Evolutionary conservation across 2,113 vertebrate species (phyloP).

Genomic region (Macaca nemestrina): DNA sequence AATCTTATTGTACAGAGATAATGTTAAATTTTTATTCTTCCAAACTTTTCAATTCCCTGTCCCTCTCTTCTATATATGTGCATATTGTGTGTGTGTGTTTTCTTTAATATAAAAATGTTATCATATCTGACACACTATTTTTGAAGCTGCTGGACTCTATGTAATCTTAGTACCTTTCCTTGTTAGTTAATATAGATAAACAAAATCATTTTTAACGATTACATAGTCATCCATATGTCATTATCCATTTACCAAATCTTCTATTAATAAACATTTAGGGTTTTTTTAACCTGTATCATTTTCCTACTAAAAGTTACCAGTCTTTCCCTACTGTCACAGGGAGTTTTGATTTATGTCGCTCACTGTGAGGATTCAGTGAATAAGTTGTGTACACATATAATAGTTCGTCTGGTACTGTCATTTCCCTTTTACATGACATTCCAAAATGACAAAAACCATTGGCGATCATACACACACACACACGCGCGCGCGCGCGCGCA

Average conservation of each 20-base stretch:
- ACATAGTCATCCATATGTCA: background rate
- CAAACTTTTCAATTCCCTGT: background rate
- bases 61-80: background rate
- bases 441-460: conserved; percentile 32
- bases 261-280: conserved; percentile 14
- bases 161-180: background rate
- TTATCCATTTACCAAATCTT: background rate
- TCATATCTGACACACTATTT: background rate
- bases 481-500: background rate
- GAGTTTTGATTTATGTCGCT: conserved; percentile 64
- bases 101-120: conserved; percentile 1
- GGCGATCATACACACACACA: background rate
- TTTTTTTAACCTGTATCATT: background rate
- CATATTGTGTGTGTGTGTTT: background rate
- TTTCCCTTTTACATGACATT: conserved; percentile 35
- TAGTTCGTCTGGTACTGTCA: conserved; percentile 60
- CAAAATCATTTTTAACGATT: conserved; percentile 13
- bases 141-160: background rate
- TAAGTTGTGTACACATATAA: conserved; percentile 40
- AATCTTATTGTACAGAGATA: background rate
- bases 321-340: conserved; percentile 46
- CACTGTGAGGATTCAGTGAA: conserved; percentile 51
- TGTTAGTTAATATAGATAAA: background rate
- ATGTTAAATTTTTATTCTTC: background rate
- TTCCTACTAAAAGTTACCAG: too few relatives aligned